Conservation (phyloP, 2,797 vertebrate genomes). For the Cottoperca gobio region DNA sequence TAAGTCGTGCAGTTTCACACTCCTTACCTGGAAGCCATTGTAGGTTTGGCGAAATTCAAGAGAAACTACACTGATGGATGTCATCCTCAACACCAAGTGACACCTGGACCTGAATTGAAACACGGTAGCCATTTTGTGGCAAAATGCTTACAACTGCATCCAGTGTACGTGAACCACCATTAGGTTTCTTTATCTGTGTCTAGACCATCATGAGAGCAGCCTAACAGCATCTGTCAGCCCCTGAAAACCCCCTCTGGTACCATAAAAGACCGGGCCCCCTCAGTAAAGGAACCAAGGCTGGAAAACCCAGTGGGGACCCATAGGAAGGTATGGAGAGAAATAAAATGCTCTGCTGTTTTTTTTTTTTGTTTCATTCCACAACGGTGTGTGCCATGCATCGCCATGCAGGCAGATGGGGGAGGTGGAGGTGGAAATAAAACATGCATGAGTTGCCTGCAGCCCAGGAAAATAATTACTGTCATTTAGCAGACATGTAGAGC, state of each 20-base stretch:
- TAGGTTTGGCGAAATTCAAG: slow-evolving; percentile 22
- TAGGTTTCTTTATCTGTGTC: slow-evolving; percentile 76
- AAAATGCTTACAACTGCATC: slow-evolving; percentile 69
- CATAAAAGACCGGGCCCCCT: slow-evolving; percentile 68
- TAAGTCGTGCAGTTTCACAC: slow-evolving; percentile 13
- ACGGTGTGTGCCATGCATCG: slow-evolving; percentile 65
- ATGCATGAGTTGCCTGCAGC: slow-evolving; percentile 85
- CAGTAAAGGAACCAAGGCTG: slow-evolving; percentile 54
- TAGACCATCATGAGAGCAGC: slow-evolving; percentile 72
- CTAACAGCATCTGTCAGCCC: slow-evolving; percentile 77
- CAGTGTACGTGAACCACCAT: slow-evolving; percentile 59
- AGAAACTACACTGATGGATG: slow-evolving; percentile 48
- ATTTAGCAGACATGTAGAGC: slow-evolving; percentile 85
- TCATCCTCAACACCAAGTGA: slow-evolving; percentile 24
- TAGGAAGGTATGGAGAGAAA: slow-evolving; percentile 66
- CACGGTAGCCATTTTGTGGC: slow-evolving; percentile 68
- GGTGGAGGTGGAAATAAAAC: slow-evolving; percentile 84
- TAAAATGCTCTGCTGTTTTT: slow-evolving; percentile 65
- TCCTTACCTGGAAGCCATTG: not conserved
- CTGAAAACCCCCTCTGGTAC: slow-evolving; percentile 64
- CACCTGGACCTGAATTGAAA: slow-evolving; percentile 53
- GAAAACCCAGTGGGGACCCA: slow-evolving; percentile 71
- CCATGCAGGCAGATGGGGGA: slow-evolving; percentile 80
- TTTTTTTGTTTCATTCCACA: slow-evolving; percentile 49
- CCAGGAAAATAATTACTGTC: slow-evolving; percentile 86